These are phyloP conservation scores for Pseudochromis fuscus DNA, from an alignment of 2,797 vertebrate species.

Conservation along the genomic window DNA sequence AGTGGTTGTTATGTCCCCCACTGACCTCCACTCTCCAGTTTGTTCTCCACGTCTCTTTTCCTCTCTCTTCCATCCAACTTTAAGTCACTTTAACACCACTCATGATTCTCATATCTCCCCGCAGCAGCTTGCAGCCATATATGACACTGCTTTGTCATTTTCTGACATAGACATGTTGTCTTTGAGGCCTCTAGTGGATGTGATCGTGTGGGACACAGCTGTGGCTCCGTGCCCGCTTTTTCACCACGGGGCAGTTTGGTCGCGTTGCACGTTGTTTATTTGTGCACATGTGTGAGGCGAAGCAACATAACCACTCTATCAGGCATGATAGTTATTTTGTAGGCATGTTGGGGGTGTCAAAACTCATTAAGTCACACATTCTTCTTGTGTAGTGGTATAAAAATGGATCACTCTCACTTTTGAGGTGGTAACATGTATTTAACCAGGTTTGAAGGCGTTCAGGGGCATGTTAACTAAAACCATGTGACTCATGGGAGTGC, in stretches of 20 bases:
- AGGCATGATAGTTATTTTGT: slow-evolving; percentile 68
- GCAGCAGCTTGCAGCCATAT: slow-evolving; percentile 51
- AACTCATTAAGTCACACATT: slow-evolving; percentile 60
- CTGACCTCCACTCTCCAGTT: slow-evolving; percentile 59
- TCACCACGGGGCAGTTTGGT: slow-evolving; percentile 68
- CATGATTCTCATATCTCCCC: slow-evolving; percentile 40
- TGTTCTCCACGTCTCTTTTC: slow-evolving; percentile 27
- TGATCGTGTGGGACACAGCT: slow-evolving; percentile 71
- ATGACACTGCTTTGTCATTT: slow-evolving; percentile 70
- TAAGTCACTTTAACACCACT: slow-evolving; percentile 45
- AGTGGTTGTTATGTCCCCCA: slow-evolving; percentile 52
- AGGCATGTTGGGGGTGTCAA: slow-evolving; percentile 78
- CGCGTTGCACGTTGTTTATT: slow-evolving; percentile 59
- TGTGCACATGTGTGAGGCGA: slow-evolving; percentile 50
- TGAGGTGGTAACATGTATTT: slow-evolving; percentile 29
- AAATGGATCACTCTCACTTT: slow-evolving; percentile 44
- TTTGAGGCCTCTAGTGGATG: slow-evolving; percentile 60
- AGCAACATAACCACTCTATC: slow-evolving; percentile 40
- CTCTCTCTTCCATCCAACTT: slow-evolving; percentile 43
- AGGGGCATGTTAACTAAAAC: slow-evolving; percentile 13
- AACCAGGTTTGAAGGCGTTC: slow-evolving; percentile 24
- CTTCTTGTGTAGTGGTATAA: slow-evolving; percentile 15
- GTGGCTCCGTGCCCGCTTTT: slow-evolving; percentile 55
- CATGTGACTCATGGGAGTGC: slow-evolving; percentile 20
- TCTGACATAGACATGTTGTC: slow-evolving; percentile 70